phyloP scores from a whole-genome alignment of 1,140 invertebrate genomes.

The Trichonephila inaurata region DNA sequence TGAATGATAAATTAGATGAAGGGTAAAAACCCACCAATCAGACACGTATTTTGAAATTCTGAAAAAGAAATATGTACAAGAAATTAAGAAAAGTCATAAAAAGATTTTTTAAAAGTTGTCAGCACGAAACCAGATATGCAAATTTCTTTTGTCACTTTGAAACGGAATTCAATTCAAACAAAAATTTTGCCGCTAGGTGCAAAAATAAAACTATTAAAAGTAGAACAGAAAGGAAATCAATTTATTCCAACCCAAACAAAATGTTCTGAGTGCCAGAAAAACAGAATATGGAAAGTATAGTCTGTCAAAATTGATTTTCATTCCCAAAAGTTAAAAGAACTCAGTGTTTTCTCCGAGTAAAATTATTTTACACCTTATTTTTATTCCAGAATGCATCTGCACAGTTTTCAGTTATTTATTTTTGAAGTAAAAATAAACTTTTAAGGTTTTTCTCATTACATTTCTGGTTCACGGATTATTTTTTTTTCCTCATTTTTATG shows the following conservation, averaged over 20 bases:
- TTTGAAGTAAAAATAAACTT: background rate
- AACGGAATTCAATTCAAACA: background rate
- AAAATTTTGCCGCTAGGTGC: background rate
- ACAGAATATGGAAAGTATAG: background rate
- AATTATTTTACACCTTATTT: background rate
- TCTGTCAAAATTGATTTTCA: slow-evolving; percentile 26
- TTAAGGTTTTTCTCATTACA: background rate
- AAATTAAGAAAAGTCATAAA: too few relatives aligned
- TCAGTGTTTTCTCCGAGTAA: background rate
- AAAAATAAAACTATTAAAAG: background rate
- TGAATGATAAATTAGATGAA: too few relatives aligned
- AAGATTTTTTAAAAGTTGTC: background rate
- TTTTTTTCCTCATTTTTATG: background rate
- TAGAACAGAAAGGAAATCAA: background rate
- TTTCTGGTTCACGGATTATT: background rate
- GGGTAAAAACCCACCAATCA: too few relatives aligned
- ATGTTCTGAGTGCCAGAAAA: background rate
- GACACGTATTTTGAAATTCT: too few relatives aligned
- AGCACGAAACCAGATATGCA: background rate
- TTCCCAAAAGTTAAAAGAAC: background rate
- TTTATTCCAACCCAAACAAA: background rate
- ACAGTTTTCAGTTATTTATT: background rate
- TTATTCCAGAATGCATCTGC: background rate
- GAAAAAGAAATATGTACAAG: too few relatives aligned
- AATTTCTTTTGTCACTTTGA: background rate